Base-by-base conservation (phyloP, 2,113 vertebrate genomes). In the Larimichthys crocea region DNA sequence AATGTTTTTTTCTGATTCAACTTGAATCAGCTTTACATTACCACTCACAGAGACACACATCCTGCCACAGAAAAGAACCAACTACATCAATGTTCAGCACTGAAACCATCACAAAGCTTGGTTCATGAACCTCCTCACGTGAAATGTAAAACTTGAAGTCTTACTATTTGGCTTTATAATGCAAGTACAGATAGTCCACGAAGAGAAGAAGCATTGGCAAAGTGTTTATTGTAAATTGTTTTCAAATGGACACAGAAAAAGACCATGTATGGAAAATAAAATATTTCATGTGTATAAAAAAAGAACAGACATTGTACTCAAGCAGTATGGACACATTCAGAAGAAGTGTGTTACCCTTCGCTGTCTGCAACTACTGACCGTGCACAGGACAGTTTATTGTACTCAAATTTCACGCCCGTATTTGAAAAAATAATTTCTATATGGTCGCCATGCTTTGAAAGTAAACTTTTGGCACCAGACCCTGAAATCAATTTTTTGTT, bases 211-310 rank as follows among this genome's bases (percentile, higher is more conserved):
- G 11, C 53, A 62, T 62, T 90, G 81, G 74, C 89, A 94, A 92
- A 87, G 68, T 79, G 79, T 95, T 95, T 94, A 95, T 95, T 95
- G 82, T 87, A 85, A 93, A 92, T 83, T 48, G 81, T 79, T 90
- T 40, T 92, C 68, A 81, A 87, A 84, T 76, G 68, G 85, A 93
- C 88, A 90, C 89, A 89, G 82, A 87, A 89, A 40, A 80, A 90
- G 74, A 88, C 74, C 73, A 83, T 66, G 60, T 80, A 87, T 82
- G 79, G 78, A 91, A 93, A 93, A 91, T 82, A 93, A 89, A 89
- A 90, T 66, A 82, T 89, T 86, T 89, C 61, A 93, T 91, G 75
- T 86, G 88, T 92, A 90, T 86, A 91, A 68, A 78, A 91, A 91
- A 92, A 84, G 46, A 88, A 83, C 52, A 88, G 60, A 83, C 53